These are phyloP conservation scores for Psilanteris sp. DNA, from an alignment of 1,140 invertebrate species.

Conservation along the genomic window DNA sequence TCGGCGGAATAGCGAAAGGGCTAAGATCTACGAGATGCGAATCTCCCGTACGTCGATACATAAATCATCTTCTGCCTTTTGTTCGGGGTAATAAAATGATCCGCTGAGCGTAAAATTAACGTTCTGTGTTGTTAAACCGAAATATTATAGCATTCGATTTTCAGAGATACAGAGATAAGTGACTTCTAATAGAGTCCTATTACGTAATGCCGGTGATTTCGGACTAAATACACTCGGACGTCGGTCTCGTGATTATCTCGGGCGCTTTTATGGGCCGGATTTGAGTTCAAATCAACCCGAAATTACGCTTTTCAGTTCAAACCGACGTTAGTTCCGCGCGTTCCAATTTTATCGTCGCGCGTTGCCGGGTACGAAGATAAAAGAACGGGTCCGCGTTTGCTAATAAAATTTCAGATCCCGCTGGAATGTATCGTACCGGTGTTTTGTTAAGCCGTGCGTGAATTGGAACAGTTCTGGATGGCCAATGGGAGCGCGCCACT, in stretches of 20 bases:
- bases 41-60: conserved; percentile 51
- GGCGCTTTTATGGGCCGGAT: no score
- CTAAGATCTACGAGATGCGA: conserved; percentile 49
- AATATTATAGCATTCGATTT: conserved; percentile 36
- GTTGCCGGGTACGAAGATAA: no score
- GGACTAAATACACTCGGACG: neutral
- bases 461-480: no score
- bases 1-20: conserved; percentile 59
- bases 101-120: conserved; percentile 68
- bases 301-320: no score
- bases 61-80: conserved; percentile 62
- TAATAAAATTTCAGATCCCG: no score
- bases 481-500: no score
- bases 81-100: conserved; percentile 64
- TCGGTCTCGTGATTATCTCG: neutral
- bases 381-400: no score
- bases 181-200: conserved; percentile 31
- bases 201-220: conserved; percentile 13
- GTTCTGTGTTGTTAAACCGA: conserved; percentile 39
- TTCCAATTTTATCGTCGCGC: no score
- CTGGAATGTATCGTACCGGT: no score
- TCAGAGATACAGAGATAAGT: conserved; percentile 26
- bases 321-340: no score
- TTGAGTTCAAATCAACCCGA: no score
- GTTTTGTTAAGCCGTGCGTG: no score